Percentiles rank a stretch among this genome's conserved stretches.
These are phyloP conservation scores for Dicentrarchus labrax DNA, from an alignment of 2,113 vertebrate genomes.

Conservation along the genomic window DNA sequence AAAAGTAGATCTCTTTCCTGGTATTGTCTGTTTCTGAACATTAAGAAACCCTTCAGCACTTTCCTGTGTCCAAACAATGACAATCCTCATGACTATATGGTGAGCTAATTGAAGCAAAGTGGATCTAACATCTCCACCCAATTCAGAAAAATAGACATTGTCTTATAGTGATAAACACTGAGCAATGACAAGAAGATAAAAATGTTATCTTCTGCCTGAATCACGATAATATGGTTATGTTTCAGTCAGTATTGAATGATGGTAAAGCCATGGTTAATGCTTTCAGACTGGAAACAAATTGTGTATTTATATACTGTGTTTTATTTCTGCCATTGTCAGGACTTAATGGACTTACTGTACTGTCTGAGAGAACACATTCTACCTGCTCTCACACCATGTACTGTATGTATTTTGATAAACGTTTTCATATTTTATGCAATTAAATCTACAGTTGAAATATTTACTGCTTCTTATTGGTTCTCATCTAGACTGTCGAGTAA, in stretches of 20 bases:
- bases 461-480: constrained; percentile 5
- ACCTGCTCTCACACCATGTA: constrained; percentile 48
- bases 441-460: constrained; percentile 40
- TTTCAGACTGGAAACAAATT: constrained; percentile 41
- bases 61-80: neutral
- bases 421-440: constrained; percentile 51
- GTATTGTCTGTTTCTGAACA: constrained; percentile 53
- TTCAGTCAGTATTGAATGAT: constrained; percentile 40
- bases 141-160: constrained; percentile 19
- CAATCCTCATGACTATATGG: constrained; percentile 28
- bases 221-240: constrained; percentile 26
- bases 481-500: neutral
- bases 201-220: constrained; percentile 38
- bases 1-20: constrained; percentile 46
- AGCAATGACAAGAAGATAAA: constrained; percentile 53
- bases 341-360: constrained; percentile 50
- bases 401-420: constrained; percentile 46
- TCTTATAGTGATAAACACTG: constrained; percentile 48
- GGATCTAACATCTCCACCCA: neutral
- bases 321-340: constrained; percentile 44
- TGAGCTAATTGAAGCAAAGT: constrained; percentile 12
- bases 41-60: constrained; percentile 15
- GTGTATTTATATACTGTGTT: constrained; percentile 63
- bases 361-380: constrained; percentile 42
- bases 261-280: constrained; percentile 52